Conservation (phyloP, 2,797 vertebrate species). For the Darevskia nairensis region DNA sequence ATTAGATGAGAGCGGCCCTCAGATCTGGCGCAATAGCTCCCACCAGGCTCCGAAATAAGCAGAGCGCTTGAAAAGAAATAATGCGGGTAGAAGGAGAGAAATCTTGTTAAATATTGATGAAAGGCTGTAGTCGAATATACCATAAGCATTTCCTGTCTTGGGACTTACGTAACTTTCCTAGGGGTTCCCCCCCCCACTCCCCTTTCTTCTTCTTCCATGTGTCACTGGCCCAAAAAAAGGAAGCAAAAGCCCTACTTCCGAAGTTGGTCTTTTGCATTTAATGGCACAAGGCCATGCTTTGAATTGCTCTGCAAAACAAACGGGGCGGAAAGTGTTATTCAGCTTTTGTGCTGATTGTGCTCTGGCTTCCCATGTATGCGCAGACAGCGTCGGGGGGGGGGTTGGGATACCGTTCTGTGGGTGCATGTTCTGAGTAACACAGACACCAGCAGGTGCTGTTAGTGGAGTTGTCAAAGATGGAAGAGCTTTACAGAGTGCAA, state of each 20-base stretch:
- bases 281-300: background rate
- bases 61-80: accelerated
- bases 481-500: conserved; percentile 1
- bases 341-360: background rate
- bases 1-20: background rate
- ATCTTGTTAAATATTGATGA: background rate
- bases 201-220: background rate
- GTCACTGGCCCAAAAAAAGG: conserved; percentile 64
- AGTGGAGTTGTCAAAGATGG: background rate
- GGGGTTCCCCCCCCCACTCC: background rate
- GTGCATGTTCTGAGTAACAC: conserved; percentile 29
- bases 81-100: background rate
- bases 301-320: background rate
- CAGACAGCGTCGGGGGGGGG: background rate
- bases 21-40: background rate
- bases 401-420: background rate
- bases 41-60: background rate
- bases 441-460: background rate
- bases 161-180: conserved; percentile 53
- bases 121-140: conserved; percentile 44
- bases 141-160: conserved; percentile 41
- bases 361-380: background rate
- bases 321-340: background rate
- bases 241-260: conserved; percentile 33
- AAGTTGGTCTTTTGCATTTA: conserved; percentile 10